phyloP scores from a whole-genome alignment of 2,888 invertebrate species.

The Ochropleura leucogaster region DNA sequence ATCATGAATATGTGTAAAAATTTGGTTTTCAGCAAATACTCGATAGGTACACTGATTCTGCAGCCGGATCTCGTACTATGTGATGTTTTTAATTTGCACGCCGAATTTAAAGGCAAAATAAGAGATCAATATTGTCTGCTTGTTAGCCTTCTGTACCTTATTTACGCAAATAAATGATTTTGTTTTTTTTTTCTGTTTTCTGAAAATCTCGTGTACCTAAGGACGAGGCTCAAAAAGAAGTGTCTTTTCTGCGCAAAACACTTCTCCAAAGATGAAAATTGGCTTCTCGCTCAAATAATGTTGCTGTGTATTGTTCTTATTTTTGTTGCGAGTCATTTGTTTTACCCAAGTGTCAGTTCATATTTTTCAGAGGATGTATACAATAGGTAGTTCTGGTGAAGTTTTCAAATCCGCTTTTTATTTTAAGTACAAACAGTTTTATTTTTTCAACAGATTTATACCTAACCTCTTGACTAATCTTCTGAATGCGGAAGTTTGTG shows the following conservation, averaged over 20 bases:
- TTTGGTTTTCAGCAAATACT: no score
- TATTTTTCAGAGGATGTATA: not conserved
- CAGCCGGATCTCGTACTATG: no score
- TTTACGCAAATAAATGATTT: no score
- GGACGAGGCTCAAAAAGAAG: not conserved
- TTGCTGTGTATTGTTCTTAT: not conserved
- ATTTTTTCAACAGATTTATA: not conserved
- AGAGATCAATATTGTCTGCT: no score
- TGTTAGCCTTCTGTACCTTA: no score
- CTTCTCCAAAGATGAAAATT: not conserved
- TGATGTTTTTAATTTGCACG: no score
- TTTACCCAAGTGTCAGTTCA: slow-evolving; percentile 20
- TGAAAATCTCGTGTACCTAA: not conserved
- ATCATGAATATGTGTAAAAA: no score
- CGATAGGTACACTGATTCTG: no score
- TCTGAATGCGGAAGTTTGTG: no score
- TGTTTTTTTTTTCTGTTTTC: no score
- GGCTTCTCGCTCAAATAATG: not conserved
- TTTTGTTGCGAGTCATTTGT: slow-evolving; percentile 8
- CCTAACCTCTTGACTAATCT: no score
- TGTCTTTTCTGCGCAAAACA: not conserved
- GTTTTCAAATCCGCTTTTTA: not conserved
- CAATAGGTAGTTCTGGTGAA: not conserved
- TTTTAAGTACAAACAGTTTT: slow-evolving; percentile 12
- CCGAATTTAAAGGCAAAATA: no score